Base-by-base conservation (phyloP, 2,797 vertebrate species). In the Mus spretus region DNA sequence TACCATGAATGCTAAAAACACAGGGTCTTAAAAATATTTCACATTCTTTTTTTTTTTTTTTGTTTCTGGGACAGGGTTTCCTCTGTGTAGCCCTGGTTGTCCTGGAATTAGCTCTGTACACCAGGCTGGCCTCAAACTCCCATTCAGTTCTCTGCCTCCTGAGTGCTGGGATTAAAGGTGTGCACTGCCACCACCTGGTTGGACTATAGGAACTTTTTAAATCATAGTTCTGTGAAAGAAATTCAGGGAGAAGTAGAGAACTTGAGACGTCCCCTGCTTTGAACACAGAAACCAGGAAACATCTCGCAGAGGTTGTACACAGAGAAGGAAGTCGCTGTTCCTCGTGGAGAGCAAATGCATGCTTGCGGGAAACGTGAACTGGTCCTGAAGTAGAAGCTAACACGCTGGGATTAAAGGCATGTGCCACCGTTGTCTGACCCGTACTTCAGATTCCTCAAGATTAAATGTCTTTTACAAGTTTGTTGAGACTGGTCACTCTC, bases 361-460 rank as follows among this genome's bases (percentile, higher is more conserved):
- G 67, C 67, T 70, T n/a, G 6, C 1, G 6, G 7, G 67, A 70
- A 70, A n/a, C 0, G 6, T 3, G 34, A 24, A 19, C 34, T 19
- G 67, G 34, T 8, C 17, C 70, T 37, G 70, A 37, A 37, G 70
- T 72, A 20, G 17, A 72, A 37, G 70, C n/a, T 37, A 3, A 37
- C 6, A 8, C 8, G 17, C 70, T 37, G 19, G 37, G 37, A 74
- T 24, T 75, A 40, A 24, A 40, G 72, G 37, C 72, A 13, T 6
- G 44, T 2, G 7, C 77, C 40, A 53, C 77, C 47, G 31, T 26
- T 67, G 26, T 47, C 47, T 20, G 37, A 15, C 17, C 28, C 34
- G 31, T 82, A 61, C 31, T 67, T 47, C 28, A n/a, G 34, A 72
- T 65, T 80, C 65, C 87, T 86, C 20, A 79, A 91, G 95, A 93